These are phyloP conservation scores for Panagrolaimus sp. DNA, from an alignment of 1,140 invertebrate species.

Conservation along the genomic window DNA sequence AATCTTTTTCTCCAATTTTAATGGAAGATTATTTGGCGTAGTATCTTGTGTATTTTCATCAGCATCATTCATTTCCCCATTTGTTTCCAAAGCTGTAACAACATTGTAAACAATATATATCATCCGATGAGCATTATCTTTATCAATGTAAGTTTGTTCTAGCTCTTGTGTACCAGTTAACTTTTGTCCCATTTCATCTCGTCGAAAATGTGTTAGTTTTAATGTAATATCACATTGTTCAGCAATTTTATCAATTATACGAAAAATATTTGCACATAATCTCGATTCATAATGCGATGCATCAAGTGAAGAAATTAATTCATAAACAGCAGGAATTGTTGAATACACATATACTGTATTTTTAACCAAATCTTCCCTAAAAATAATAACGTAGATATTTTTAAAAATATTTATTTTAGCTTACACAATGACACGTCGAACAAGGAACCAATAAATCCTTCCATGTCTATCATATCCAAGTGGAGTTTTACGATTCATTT, in stretches of 20 bases:
- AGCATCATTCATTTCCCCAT: background rate
- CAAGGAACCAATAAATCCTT: constrained; percentile 44
- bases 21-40: background rate
- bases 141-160: background rate
- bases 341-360: constrained; percentile 41
- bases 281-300: constrained; percentile 26
- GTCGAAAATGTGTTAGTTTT: constrained; percentile 29
- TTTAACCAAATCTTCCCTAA: constrained; percentile 29
- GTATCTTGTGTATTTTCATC: background rate
- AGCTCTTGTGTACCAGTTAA: background rate
- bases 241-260: constrained; percentile 28
- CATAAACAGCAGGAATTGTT: constrained; percentile 39
- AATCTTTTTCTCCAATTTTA: background rate
- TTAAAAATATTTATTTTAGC: constrained; percentile 16
- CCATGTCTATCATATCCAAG: constrained; percentile 42
- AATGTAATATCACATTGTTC: constrained; percentile 37
- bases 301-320: constrained; percentile 31
- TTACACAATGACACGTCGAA: constrained; percentile 40
- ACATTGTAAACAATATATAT: constrained; percentile 2
- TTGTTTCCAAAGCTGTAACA: background rate
- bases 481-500: constrained; percentile 16
- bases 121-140: constrained; percentile 5
- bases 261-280: constrained; percentile 24
- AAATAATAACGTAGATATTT: constrained; percentile 6
- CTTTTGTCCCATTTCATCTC: background rate